Base-by-base conservation (phyloP, 2,113 vertebrate genomes). In the Oncorhynchus mykiss region DNA sequence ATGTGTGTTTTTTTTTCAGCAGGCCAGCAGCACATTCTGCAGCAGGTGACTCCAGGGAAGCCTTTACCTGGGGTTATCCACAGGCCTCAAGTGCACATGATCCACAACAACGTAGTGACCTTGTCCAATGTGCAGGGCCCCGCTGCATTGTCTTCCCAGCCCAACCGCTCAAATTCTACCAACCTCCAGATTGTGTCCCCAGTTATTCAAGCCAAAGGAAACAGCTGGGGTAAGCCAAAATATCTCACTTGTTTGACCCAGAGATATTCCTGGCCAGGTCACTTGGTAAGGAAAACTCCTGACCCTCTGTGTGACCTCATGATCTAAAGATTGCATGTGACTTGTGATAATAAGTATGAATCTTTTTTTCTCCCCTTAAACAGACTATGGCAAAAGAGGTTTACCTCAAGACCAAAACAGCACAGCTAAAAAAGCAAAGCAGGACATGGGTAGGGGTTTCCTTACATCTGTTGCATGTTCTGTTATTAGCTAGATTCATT, bases 361-460 rank as follows among this genome's bases (percentile, higher is more conserved):
- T 27, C 73, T 76, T 79, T 54, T 74, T 74, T 57, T 76, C 82
- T 51, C 31, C 27, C 45, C 68, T 72, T 13, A 7, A 29, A n/a
- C 81, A 94, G 91, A 90, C 83, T 88, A 86, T 68, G 79, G 69
- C 1, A 95, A 96, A 85, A 85, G 81, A 73, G 83, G 73, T 70
- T 78, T 89, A 75, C 29, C 82, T 81, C 85, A 82, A 75, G 92
- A 94, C 66, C 87, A 86, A 22, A 91, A 80, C 79, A 84, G 70
- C 70, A 77, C 73, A 66, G 75, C 78, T 66, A 95, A 96, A 91
- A 95, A 91, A 85, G 67, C 85, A 6, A 94, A 93, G 80, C 39
- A 81, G 70, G 94, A 95, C 60, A 48, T 60, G 3, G 59, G 88
- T 91, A 80, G 75, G 80, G 51, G 68, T 76, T 68, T 31, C 2